Percentiles rank a stretch among this genome's conserved stretches.
Conservation (phyloP, 2,113 vertebrate genomes). For the Axis porcinus region DNA sequence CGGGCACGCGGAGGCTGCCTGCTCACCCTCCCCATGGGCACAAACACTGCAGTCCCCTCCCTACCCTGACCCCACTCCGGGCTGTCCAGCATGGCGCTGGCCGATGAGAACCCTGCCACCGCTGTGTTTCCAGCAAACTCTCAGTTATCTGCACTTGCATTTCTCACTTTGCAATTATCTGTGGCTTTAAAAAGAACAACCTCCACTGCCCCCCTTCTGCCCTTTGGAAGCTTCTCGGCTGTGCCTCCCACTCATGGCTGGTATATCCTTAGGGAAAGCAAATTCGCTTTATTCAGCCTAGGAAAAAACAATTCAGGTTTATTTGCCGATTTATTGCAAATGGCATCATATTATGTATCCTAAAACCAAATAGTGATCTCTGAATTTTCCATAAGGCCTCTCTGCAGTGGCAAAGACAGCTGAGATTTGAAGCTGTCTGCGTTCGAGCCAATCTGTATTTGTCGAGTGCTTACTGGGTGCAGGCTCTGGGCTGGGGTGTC, state of each 20-base stretch:
- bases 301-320: conserved; percentile 36
- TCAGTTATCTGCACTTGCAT: not conserved
- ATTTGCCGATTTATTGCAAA: not conserved
- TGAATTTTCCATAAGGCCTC: not conserved
- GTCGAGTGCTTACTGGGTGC: not conserved
- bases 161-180: not conserved
- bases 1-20: rapidly evolving
- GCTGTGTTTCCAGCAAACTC: not conserved
- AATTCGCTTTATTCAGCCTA: conserved; percentile 32
- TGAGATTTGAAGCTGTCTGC: not conserved
- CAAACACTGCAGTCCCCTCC: not conserved
- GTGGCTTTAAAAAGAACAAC: not conserved
- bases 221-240: conserved; percentile 10
- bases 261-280: not conserved
- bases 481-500: not conserved
- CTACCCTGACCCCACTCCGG: not conserved
- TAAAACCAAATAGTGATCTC: not conserved
- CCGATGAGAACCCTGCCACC: rapidly evolving
- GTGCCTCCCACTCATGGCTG: not conserved
- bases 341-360: not conserved
- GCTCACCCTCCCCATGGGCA: rapidly evolving
- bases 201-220: not conserved
- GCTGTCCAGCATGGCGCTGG: not conserved
- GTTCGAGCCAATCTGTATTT: not conserved
- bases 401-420: not conserved